Evolutionary conservation across 2,113 vertebrate genomes (phyloP), one percentile per base, ranked within the genome.

Genomic region (Protobothrops flavoviridis): DNA sequence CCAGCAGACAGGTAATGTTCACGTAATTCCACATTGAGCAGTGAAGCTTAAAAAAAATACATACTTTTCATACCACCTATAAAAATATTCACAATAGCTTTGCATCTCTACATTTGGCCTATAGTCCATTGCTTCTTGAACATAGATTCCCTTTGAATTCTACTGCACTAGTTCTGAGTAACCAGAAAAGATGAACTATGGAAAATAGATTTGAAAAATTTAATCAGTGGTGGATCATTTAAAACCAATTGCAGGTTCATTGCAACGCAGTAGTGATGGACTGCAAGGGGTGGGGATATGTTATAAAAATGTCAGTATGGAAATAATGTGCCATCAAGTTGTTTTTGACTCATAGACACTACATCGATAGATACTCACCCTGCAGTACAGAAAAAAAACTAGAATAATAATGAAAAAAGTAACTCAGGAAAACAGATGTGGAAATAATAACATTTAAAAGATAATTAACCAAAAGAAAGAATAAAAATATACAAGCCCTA

Each of bases 1-100:
- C 99, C 99, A 0, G 99, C 99, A 26, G 99, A 99, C 98, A 99
- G 99, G 99, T 99, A 97, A 96, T 95, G 91, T 87, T 92, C 0
- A 0, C 39, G 85, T 89, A 45, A 0, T 85, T 21, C 1, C 53
- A 85, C 56, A 29, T 5, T 0, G 3, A 0, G 4, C 23, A 92
- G 86, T 43, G 57, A 12, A 52, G 91, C 52, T 88, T 74, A 50
- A 89, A 89, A 89, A 13, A 89, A 89, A 86, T 26, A 45, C 50
- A 45, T 29, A 45, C 43, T 50, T 33, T 81, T 81, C 33, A 1
- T 33, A 20, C 15, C 23, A 85, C 26, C 87, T 59, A 20, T 21
- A 33, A n/a, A 15, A 48, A 53, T 20, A 24, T 21, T 86, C 23
- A n/a, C 39, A 87, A 26, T 55, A 57, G 43, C 5, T 85, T 85